Evolutionary conservation across 2,113 vertebrate genomes (phyloP), one percentile per base, ranked within the genome.

Genomic region (Clarias batrachus): DNA sequence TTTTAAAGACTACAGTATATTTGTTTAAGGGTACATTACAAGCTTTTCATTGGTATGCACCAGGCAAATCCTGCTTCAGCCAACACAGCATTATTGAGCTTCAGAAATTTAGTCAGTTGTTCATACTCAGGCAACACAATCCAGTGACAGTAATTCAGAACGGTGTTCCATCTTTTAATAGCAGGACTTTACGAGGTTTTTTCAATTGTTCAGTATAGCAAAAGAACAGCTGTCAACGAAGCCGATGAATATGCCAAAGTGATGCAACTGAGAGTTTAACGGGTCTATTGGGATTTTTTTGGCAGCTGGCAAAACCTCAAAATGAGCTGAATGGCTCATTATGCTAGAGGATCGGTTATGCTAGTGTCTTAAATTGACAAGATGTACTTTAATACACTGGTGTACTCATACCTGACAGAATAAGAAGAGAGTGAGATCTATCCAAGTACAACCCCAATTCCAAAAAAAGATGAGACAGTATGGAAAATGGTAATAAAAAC

Each of bases 11-110:
- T 8, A 8, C 48, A 48, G 7, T 8, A 8, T 83, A 70, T 81
- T 11, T 52, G 56, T 62, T 27, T 66, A 79, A 56, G 81, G 62
- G 59, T 76, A 70, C 33, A 0, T 52, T 76, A 70, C 33, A 0
- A 41, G 23, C 48, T 66, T 68, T 76, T 74, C 11, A 65, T 10
- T 14, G 17, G 14, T 66, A 17, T 79, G 60, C 37, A 54, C 60
- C 77, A 85, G 84, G n/a, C 59, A 56, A 59, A 56, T 57, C 37
- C 23, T 81, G 85, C 83, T 57, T n/a, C 59, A 71, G 81, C 65
- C 33, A 79, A 84, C 48, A 79, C 16, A 37, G 68, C 16, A 19
- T 37, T 71, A 71, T 33, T 30, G 33, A 70, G 19, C 17, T 37
- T 71, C 70, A 71, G 27, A 19, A 52, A 41, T 8, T 48, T 17